Evolutionary conservation across 2,797 vertebrate species (phyloP).

Genomic region (Podarcis lilfordi): DNA sequence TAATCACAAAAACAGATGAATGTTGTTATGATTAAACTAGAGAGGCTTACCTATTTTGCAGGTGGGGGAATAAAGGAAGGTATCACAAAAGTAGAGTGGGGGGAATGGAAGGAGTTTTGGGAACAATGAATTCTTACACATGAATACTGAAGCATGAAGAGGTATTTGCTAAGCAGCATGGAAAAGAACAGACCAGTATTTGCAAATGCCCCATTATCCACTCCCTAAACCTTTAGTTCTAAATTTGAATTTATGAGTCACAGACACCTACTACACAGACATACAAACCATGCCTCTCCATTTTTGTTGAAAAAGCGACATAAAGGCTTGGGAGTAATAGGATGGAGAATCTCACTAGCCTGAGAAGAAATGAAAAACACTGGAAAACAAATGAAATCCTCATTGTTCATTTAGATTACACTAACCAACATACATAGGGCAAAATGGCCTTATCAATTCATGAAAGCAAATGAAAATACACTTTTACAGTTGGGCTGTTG

Average conservation of each 20-base stretch:
- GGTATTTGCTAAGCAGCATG: slow-evolving; percentile 56
- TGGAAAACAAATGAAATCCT: slow-evolving; percentile 36
- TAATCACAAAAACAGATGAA: slow-evolving; percentile 63
- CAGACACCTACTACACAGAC: slow-evolving; percentile 71
- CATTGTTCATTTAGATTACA: slow-evolving; percentile 27
- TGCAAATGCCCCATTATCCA: slow-evolving; percentile 66
- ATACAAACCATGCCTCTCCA: slow-evolving; percentile 51
- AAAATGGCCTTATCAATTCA: background rate
- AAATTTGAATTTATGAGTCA: slow-evolving; percentile 75
- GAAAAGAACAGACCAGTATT: slow-evolving; percentile 64
- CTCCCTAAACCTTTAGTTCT: slow-evolving; percentile 60
- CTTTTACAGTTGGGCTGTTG: slow-evolving; percentile 23
- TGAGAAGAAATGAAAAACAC: slow-evolving; percentile 34
- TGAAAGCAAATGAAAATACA: background rate
- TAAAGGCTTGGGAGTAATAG: background rate
- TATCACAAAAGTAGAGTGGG: slow-evolving; percentile 56
- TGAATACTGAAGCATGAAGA: slow-evolving; percentile 44
- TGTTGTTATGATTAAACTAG: slow-evolving; percentile 47
- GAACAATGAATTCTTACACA: slow-evolving; percentile 56
- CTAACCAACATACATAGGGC: slow-evolving; percentile 37
- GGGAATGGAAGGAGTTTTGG: slow-evolving; percentile 55
- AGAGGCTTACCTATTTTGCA: background rate
- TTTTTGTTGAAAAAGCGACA: slow-evolving; percentile 59
- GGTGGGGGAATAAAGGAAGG: background rate
- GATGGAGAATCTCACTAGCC: slow-evolving; percentile 33